phyloP scores from a whole-genome alignment of 92 coral and sea anemone genomes.

The Zoanthus solanderi region DNA sequence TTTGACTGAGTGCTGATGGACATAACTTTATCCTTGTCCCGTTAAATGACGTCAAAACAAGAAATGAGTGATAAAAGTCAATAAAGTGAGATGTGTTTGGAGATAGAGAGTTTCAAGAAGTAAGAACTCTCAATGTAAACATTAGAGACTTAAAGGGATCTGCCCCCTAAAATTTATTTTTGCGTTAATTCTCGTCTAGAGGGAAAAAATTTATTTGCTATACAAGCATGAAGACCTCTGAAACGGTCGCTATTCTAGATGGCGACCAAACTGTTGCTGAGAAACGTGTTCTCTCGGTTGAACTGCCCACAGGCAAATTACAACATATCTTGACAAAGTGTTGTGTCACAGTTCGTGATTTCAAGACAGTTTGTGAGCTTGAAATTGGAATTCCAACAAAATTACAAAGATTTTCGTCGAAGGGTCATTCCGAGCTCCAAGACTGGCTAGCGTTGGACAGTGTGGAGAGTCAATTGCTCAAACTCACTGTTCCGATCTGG shows the following conservation, averaged over 20 bases:
- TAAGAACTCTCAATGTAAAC: not conserved
- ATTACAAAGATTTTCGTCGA: constrained; percentile 59
- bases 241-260: not conserved
- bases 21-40: constrained; percentile 27
- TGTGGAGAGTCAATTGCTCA: constrained; percentile 40
- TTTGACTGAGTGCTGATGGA: constrained; percentile 24
- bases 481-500: constrained; percentile 84
- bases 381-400: constrained; percentile 77
- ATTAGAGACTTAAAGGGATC: not conserved
- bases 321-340: constrained; percentile 54
- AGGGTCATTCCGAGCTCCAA: constrained; percentile 67
- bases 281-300: constrained; percentile 35
- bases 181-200: not conserved
- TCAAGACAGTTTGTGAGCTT: constrained; percentile 73
- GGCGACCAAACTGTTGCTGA: not conserved
- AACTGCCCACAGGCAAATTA: constrained; percentile 70
- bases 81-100: not conserved
- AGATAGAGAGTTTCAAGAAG: not conserved
- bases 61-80: constrained; percentile 31
- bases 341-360: constrained; percentile 61
- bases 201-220: not conserved
- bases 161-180: not conserved
- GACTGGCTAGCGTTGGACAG: constrained; percentile 54
- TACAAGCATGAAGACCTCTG: constrained; percentile 26
- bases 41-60: constrained; percentile 20